Base-by-base conservation (phyloP, 2,888 invertebrate genomes). In the Ennomos fuscantarius region DNA sequence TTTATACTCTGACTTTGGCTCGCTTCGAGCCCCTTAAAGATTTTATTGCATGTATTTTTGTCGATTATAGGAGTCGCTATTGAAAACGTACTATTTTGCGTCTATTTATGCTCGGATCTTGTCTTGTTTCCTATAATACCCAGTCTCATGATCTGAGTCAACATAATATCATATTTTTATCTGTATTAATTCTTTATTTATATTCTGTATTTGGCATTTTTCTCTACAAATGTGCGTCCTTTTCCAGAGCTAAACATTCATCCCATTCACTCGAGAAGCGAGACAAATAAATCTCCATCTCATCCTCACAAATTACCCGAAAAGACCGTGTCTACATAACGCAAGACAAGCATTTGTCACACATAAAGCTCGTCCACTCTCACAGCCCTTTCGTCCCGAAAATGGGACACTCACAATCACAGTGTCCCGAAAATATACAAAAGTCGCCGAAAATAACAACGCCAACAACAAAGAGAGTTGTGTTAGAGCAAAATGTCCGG, bases 351-450 rank as follows among this genome's bases (percentile, higher is more conserved):
- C 50, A 63, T 64, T 60, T 50, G 56, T 60, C 53, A 60, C 57
- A 65, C 34, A 43, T 13, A 60, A 57, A 61, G 60, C 55, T 62
- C 50, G 53, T 31, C 57, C 63, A 59, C 55, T 63, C 53, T 24
- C 46, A 62, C 68, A 77, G 73, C 74, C 73, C 73, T 73, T 74
- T 73, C 73, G 73, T 63, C 73, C 54, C 69, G 63, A 75, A 79
- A 81, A 79, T 78, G 72, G 75, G 72, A 63, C 73, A 70, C 63
- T 55, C 31, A 80, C 81, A 83, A 81, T 56, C 31, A 80, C 81
- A 83, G 80, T 81, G 71, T 60, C 59, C 66, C 59, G 62, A 68
- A 76, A 72, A 70, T 69, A 72, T 65, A 68, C 70, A 69, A 73
- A 74, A 65, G 70, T 61, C 71, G 66, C 60, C 62, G 55, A 64